Evolutionary conservation across 2,797 vertebrate genomes (phyloP).

Genomic region (Myotis vivesi): DNA sequence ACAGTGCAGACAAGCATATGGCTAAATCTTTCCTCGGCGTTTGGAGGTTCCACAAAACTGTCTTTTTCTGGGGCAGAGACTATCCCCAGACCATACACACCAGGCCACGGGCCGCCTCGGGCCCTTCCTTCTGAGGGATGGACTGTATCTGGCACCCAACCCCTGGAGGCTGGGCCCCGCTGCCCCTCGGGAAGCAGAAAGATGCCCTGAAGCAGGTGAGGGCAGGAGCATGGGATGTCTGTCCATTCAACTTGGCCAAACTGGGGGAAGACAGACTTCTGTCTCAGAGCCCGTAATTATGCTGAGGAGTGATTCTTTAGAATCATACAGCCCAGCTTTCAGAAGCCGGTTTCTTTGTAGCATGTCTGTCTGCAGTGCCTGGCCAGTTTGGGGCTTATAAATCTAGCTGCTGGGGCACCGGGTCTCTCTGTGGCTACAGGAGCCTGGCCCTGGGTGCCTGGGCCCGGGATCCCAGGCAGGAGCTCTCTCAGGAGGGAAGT

Average conservation of each 20-base stretch:
- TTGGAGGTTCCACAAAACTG: neutral
- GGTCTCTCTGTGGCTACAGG: neutral
- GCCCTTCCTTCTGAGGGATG: neutral
- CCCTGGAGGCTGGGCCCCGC: neutral
- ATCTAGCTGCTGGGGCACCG: neutral
- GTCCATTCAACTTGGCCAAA: neutral
- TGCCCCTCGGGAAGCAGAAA: neutral
- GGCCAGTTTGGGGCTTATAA: neutral
- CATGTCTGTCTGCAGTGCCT: neutral
- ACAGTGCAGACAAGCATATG: neutral
- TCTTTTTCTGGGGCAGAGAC: neutral
- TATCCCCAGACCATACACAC: neutral
- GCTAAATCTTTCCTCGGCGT: constrained; percentile 68
- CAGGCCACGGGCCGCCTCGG: neutral
- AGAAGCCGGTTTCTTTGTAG: neutral
- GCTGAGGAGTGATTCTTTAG: neutral
- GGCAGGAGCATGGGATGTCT: accelerated
- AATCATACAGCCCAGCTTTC: neutral
- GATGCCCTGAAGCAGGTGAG: neutral
- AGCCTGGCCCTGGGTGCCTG: neutral
- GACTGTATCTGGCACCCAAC: neutral
- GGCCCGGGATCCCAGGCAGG: neutral
- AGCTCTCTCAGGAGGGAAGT: neutral
- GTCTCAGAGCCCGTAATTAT: neutral
- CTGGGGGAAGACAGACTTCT: neutral